phyloP scores from a whole-genome alignment of 2,888 invertebrate species.

The Epirrhoe tristata region DNA sequence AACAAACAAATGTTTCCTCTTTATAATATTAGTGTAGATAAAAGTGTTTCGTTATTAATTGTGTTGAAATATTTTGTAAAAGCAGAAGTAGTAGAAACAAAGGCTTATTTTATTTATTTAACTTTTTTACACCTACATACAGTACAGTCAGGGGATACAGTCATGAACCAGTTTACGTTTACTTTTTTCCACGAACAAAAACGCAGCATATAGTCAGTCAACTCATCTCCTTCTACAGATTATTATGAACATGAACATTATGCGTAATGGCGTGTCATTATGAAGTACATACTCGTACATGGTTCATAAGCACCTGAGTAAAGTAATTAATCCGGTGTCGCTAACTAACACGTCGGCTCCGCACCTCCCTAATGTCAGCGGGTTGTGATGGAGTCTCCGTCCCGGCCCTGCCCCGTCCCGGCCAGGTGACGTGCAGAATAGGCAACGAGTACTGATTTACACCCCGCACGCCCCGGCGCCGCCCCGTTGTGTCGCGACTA shows the following conservation, averaged over 20 bases:
- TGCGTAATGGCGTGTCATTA: background rate
- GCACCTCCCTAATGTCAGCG: background rate
- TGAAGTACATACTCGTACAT: background rate
- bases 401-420: background rate
- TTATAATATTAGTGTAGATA: no score
- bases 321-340: conserved; percentile 4
- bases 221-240: background rate
- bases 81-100: no score
- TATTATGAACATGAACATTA: background rate
- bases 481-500: background rate
- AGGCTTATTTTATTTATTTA: no score
- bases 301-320: background rate
- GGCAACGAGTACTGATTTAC: conserved; percentile 32
- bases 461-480: conserved; percentile 5
- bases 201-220: background rate
- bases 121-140: no score
- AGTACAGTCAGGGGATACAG: no score
- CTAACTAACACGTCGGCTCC: background rate
- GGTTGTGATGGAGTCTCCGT: conserved; percentile 2
- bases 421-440: conserved; percentile 24
- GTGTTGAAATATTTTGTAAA: no score
- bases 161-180: no score
- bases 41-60: no score
- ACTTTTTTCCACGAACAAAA: no score
- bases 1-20: no score